Evolutionary conservation across 2,888 invertebrate genomes (phyloP), one percentile per base, ranked within the genome.

Genomic region (Mimumesa dahlbomi): DNA sequence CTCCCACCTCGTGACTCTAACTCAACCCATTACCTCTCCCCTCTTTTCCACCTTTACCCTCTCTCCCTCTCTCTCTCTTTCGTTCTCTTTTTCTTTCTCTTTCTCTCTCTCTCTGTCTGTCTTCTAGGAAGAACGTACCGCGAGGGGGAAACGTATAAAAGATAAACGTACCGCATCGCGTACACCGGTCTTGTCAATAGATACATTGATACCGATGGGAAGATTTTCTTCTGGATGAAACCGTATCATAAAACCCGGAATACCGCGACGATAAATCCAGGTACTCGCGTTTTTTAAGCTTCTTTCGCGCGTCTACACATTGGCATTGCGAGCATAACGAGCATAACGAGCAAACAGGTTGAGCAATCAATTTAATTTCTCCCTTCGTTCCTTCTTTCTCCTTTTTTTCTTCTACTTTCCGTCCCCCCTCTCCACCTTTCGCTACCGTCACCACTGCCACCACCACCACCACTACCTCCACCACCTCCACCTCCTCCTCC

Each of bases 301-400:
- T 42, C 67, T 68, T 66, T 66, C 69, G 67, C 67, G 66, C 49
- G 34, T 61, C 54, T 38, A 54, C 59, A 38, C 53, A 49, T 61
- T 43, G 54, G 50, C 57, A 34, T 43, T 34, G 57, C 38, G 31
- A 40, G 36, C 48, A 42, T 48, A 46, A 43, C 52, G 45, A 54
- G 54, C 52, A 53, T 61, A 62, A 56, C 73, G 77, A 79, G 79
- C 77, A 79, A 82, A 78, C 77, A 79, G 79, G 79, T 75, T 77
- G 76, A 80, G 78, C 79, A 81, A 84, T 85, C 79, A 78, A 83
- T 82, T 85, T 83, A 81, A 84, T 85, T 77, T 72, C 57, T 58
- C 45, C 65, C 42, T 58, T 31, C 56, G 59, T 50, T 40, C 25
- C 56, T 18, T 38, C 45, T 34, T 11, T 48, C n/a, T 9, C 2